Base-by-base conservation (phyloP, 2,888 invertebrate species). In the Oscheius sp. region DNA sequence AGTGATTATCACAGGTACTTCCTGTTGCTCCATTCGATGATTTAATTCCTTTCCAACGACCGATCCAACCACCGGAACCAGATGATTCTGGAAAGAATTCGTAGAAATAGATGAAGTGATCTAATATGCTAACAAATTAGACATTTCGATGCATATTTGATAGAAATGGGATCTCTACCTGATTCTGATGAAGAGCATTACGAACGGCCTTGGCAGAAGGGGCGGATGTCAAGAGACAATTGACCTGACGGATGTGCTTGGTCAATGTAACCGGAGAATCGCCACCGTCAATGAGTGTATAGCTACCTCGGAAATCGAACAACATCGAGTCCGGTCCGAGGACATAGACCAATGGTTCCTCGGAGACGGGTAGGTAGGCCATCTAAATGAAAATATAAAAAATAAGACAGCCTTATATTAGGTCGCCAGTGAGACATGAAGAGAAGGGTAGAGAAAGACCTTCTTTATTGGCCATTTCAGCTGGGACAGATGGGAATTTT, bases 311-410 rank as follows among this genome's bases (percentile, higher is more conserved):
- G 49, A 59, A 67, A 24, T 67, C 67, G 26, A 67, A 38, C 33
- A 67, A 33, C 36, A 67, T 45, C 22, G 59, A 59, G 28, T 59
- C 67, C 22, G 63, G 63, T 20, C 63, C 63, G 36, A 64, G 51
- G 28, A 64, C 33, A 30, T 64, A 64, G 36, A 51, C 63, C 24
- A 50, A 26, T 14, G 63, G 63, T 38, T 64, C 63, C 38, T 64
- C 63, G 28, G 50, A 49, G 24, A 51, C 51, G 41, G 63, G 63
- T n/a, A 64, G 38, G 30, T 51, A 50, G 24, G 63, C 63, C 63
- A 64, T 64, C 51, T 49, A 32, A 64, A 61, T 8, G 17, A 14
- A n/a, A 12, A 44, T 24, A 8, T 3, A 14, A 59, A n/a, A n/a
- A n/a, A n/a, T n/a, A n/a, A n/a, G n/a, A n/a, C n/a, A n/a, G n/a